Evolutionary conservation across 1,140 invertebrate species (phyloP), one percentile per base, ranked within the genome.

Genomic region (Pseudoatta argentina): DNA sequence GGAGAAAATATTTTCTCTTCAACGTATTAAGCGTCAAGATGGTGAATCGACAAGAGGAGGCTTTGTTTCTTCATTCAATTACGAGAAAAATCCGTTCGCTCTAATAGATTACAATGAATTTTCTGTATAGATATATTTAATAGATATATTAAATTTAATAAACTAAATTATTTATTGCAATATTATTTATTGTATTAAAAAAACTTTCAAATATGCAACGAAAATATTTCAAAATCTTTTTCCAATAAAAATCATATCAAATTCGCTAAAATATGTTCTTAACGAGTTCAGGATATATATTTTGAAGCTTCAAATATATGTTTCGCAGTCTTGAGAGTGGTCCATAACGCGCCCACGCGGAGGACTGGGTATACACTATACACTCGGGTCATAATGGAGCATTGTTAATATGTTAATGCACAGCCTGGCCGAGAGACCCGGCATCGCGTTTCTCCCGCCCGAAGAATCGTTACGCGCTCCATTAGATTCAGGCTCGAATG

Each of bases 321-420:
- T 44, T 59, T 39, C 67, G 69, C n/a, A 55, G 39, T 75, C 79
- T 83, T 27, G 27, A 72, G 67, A 83, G 14, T 55, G 53, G 79
- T 83, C 55, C 34, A 73, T 75, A 61, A 75, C 39, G 71, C 69
- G 69, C 79, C 69, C 71, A 73, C 79, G 39, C 79, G 27, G 16
- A 27, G 77, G 27, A 73, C 85, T 67, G 78, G 69, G 64, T 87
- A 87, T 87, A 87, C 53, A 61, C 34, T 39, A 39, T 39, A 39
- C 6, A 39, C 72, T 72, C 57, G n/a, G 53, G 66, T 86, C 83
- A 93, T 93, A 92, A 93, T 93, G 89, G 90, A 88, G 88, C 88
- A 93, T 93, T 93, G 93, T 93, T 92, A 91, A 91, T 92, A 93
- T 93, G 92, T 91, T 93, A 93, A 93, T 93, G 88, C 86, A 76